Base-by-base conservation (phyloP, 2,113 vertebrate species). In the Microtus ochrogaster region DNA sequence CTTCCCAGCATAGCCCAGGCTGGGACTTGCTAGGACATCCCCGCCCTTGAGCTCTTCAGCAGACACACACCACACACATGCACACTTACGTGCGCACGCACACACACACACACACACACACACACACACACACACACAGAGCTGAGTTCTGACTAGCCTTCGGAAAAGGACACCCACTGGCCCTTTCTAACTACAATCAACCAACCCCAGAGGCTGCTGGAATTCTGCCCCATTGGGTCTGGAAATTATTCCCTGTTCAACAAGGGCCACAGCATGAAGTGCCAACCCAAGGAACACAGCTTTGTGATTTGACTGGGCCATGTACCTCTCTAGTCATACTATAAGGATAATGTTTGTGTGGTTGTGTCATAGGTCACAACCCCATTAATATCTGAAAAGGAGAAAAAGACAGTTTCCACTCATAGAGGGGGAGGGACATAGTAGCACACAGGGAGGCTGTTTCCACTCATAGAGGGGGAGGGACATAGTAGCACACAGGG, bases 1-100 rank as follows among this genome's bases (percentile, higher is more conserved):
- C 95, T 98, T 98, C 97, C 97, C 97, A 92, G 97, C 96, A 98
- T 22, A 90, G 93, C 91, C 92, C 83, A 0, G 74, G 87, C 83
- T 96, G 49, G 63, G 76, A 83, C 88, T 16, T 55, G 52, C 81
- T 26, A 84, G 22, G 36, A 17, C 89, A 73, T 58, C 66, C 65
- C 91, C 61, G 55, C 84, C 84, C 52, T 89, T 30, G 12, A 11
- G 1, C 39, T 22, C 19, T 61, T 76, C 33, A 65, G 39, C 41
- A 36, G 13, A 44, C 44, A 61, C 65, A 16, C 30, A 9, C 47
- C 55, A 36, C 49, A 63, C 90, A 73, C 79, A 63, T 58, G 17
- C 17, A 55, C 52, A 55, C 52, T 16, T 55, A 55, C 16, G 16
- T 55, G 16, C 4, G 0, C 2, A 4, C 52, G 13, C 52, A 2